These are phyloP conservation scores for Aplidium turbinatum DNA, from an alignment of 23 tunicate species.

Conservation along the genomic window DNA sequence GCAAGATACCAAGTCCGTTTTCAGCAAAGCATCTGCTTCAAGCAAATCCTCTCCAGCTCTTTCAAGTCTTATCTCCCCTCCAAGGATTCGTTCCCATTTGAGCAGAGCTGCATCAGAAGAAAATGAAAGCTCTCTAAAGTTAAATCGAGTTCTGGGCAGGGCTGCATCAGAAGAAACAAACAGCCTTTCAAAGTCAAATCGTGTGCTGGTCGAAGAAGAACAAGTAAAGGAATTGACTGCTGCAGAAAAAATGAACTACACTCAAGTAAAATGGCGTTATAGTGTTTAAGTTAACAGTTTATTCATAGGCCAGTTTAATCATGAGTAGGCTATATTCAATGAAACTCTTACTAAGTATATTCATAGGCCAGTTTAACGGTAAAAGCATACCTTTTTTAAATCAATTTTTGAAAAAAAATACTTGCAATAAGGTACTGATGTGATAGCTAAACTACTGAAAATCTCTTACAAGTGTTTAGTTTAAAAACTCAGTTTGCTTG, in stretches of 20 bases:
- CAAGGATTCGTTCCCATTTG: slow-evolving; percentile 10
- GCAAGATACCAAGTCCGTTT: slow-evolving; percentile 8
- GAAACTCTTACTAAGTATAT: no score
- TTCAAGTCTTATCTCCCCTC: slow-evolving; percentile 15
- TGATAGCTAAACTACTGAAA: no score
- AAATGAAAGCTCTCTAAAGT: neutral
- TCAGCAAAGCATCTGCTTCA: neutral
- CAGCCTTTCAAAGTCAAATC: neutral
- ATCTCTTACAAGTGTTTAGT: no score
- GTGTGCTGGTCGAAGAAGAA: neutral
- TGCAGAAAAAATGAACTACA: slow-evolving; percentile 3
- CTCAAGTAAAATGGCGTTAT: slow-evolving; percentile 7
- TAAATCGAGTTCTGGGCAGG: slow-evolving; percentile 8
- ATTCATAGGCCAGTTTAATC: no score
- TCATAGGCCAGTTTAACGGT: no score
- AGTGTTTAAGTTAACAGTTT: no score
- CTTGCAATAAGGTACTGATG: no score
- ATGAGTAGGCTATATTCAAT: no score
- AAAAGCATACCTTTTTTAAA: no score
- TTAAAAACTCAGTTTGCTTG: no score
- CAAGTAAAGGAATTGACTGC: neutral
- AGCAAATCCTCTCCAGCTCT: no score
- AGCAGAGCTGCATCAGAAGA: slow-evolving; percentile 12
- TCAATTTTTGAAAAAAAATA: no score
- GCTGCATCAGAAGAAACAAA: slow-evolving; percentile 7